Evolutionary conservation across 2,113 vertebrate genomes (phyloP), one percentile per base, ranked within the genome.

Genomic region (Marmota flaviventris): DNA sequence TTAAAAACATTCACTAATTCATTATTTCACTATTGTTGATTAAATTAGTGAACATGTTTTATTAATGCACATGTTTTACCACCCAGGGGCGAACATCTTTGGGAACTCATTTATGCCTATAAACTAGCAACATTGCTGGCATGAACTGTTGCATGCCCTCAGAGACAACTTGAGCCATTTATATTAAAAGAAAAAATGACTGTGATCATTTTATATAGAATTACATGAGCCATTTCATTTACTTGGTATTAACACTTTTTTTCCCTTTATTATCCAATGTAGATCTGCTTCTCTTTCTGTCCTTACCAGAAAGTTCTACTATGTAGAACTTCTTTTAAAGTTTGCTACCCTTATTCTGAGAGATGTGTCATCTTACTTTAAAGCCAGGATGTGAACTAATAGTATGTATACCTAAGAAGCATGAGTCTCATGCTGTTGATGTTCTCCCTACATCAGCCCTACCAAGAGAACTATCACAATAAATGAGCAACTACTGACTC

Each of bases 1-100:
- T 85, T 70, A 17, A 91, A 93, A 94, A 87, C 34, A 67, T 51
- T 77, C 88, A 20, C 51, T 37, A 37, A 78, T 39, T 89, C 58
- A 78, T 82, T 83, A 75, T 73, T 88, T 79, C 17, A 0, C 53
- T 86, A 70, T 39, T 83, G 39, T 69, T 92, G 17, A 81, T 95
- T 86, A 81, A 93, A 63, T 70, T 45, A 82, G 2, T 29, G 70
- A 65, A 51, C 13, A 12, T 73, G 24, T 53, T 53, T 83, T 75
- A 84, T 77, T 67, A 63, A 78, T n/a, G 9, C 13, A 88, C 84
- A 34, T 27, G 11, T 37, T 72, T 95, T 81, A 78, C 37, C 63
- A 70, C 17, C 85, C 86, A 10, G 5, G 9, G 63, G 11, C 37
- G 24, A 89, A 32, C 2, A 25, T 69, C 27, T 86, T 72, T 76